Base-by-base conservation (phyloP, 2,113 vertebrate species). In the Ictidomys tridecemlineatus region DNA sequence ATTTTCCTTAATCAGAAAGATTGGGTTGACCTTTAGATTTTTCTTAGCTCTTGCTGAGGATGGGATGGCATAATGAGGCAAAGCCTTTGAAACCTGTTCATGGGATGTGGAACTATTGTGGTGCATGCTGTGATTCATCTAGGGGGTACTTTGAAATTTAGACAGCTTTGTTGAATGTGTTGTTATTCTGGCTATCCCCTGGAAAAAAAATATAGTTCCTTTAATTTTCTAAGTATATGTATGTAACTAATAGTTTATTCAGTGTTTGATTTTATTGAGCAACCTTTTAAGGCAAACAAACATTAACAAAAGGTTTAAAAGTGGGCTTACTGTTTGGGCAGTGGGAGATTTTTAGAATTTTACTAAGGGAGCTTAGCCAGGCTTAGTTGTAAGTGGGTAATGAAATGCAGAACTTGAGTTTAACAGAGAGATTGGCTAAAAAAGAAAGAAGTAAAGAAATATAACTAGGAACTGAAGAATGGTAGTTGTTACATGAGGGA, bases 151-250 rank as follows among this genome's bases (percentile, higher is more conserved):
- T 83, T 76, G 58, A 76, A 93, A 78, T 69, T 61, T 61, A 89
- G 26, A 10, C 10, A 58, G 74, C 34, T 85, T 77, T 37, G 39
- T 89, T 85, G 4, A 58, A 91, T 61, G 9, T 48, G 11, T 76
- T 84, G 42, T 20, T 73, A 17, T 92, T 93, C 7, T 56, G 83
- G 12, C 11, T 58, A 13, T 76, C 28, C 92, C 73, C 37, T 24
- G 73, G 45, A 61, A 73, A 96, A 96, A 83, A 34, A 3, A 13
- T 51, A 10, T 2, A 76, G n/a, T 39, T 84, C n/a, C 56, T 67
- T 96, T 28, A 28, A 9, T 87, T 93, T 93, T 93, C 39, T 65
- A 84, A 96, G 28, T 51, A 14, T 80, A 18, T 69, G 5, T 74
- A 14, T 32, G 2, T 69, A 42, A 76, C 39, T 90, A 79, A 87